Evolutionary conservation across 2,113 vertebrate genomes (phyloP).

Genomic region (Apteryx owenii): DNA sequence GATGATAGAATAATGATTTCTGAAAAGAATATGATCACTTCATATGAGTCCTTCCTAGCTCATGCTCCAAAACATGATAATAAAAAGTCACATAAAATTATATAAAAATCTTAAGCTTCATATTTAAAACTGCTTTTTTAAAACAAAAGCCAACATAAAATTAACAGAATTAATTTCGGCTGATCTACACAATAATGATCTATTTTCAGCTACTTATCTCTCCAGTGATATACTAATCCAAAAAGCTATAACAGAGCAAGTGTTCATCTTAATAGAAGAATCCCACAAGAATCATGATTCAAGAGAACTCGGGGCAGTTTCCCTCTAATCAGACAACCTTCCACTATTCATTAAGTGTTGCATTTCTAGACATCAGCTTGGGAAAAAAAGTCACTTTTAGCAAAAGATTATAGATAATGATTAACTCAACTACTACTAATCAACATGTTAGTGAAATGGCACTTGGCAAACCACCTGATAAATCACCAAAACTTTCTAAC

Average conservation of each 20-base stretch:
- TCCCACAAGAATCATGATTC: constrained; percentile 28
- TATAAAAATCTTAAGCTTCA: neutral
- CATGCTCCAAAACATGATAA: neutral
- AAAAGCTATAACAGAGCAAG: neutral
- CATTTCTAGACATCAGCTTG: neutral
- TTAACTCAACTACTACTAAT: neutral
- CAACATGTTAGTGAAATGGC: neutral
- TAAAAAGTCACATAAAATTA: neutral
- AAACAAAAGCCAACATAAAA: neutral
- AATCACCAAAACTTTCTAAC: neutral
- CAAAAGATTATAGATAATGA: neutral
- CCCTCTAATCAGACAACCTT: neutral
- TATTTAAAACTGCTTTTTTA: neutral
- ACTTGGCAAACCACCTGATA: neutral
- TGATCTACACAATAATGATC: neutral
- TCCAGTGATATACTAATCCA: constrained; percentile 12
- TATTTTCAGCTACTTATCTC: constrained; percentile 42
- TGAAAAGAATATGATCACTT: neutral
- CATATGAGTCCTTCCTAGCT: neutral
- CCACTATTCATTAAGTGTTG: neutral
- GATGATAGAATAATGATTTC: neutral
- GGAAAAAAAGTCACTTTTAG: neutral
- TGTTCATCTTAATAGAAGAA: constrained; percentile 32
- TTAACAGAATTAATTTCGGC: neutral
- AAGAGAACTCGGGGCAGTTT: neutral